Evolutionary conservation across 1,140 invertebrate genomes (phyloP).

Genomic region (Drosophila teissieri): DNA sequence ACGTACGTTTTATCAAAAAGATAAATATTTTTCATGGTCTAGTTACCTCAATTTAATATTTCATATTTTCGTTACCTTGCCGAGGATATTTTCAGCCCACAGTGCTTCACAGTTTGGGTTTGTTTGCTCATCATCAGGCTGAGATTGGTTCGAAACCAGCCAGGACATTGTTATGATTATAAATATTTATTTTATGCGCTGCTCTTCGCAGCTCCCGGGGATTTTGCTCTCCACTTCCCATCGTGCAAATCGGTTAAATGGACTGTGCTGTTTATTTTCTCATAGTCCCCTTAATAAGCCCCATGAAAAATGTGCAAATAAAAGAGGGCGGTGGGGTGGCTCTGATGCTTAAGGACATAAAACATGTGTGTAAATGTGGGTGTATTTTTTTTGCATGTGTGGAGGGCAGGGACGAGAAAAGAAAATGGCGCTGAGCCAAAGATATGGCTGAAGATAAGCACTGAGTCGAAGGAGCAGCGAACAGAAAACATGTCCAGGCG

Average conservation of each 20-base stretch:
- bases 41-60: background rate
- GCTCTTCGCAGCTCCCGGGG: slow-evolving; percentile 25
- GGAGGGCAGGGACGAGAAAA: background rate
- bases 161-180: slow-evolving; percentile 73
- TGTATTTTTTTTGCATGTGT: slow-evolving; percentile 28
- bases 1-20: background rate
- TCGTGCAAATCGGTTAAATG: slow-evolving; percentile 75
- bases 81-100: background rate
- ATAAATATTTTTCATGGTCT: background rate
- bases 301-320: slow-evolving; percentile 67
- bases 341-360: slow-evolving; percentile 6
- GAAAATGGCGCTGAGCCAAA: slow-evolving; percentile 55
- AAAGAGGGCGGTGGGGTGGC: slow-evolving; percentile 22
- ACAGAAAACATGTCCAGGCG: slow-evolving; percentile 58
- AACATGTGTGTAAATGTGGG: slow-evolving; percentile 36
- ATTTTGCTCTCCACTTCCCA: slow-evolving; percentile 22
- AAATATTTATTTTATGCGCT: slow-evolving; percentile 77
- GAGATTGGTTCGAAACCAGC: slow-evolving; percentile 24
- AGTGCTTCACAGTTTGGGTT: slow-evolving; percentile 1
- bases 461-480: slow-evolving; percentile 17
- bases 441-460: slow-evolving; percentile 27
- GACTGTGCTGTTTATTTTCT: slow-evolving; percentile 75
- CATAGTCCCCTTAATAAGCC: slow-evolving; percentile 71
- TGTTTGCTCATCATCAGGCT: slow-evolving; percentile 50
- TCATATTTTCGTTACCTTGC: background rate